These are phyloP conservation scores for Exaiptasia diaphana DNA, from an alignment of 64 coral and sea anemone genomes.

Conservation along the genomic window DNA sequence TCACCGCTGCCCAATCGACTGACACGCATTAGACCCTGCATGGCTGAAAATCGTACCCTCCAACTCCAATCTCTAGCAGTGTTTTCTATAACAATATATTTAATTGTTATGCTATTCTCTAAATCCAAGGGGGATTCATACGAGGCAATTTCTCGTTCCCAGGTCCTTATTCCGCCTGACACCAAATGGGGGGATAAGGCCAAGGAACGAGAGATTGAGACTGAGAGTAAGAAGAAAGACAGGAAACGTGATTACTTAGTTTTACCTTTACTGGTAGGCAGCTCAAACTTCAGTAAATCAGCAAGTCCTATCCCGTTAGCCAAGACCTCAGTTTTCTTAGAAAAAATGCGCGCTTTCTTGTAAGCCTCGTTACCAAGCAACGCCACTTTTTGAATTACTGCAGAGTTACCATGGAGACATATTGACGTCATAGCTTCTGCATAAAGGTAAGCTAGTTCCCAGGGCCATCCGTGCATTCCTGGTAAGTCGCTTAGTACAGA, in stretches of 20 bases:
- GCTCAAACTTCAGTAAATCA: slow-evolving; percentile 67
- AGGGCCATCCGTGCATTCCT: slow-evolving; percentile 74
- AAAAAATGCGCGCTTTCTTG: slow-evolving; percentile 47
- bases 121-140: too few species aligned
- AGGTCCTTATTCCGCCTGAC: too few species aligned
- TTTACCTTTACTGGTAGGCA: slow-evolving; percentile 21
- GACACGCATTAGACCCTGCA: slow-evolving; percentile 86
- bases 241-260: too few species aligned
- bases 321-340: slow-evolving; percentile 2
- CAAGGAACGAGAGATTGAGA: too few species aligned
- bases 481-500: slow-evolving; percentile 36
- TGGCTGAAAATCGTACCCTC: slow-evolving; percentile 85
- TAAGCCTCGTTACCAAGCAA: slow-evolving; percentile 66
- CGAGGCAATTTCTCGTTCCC: too few species aligned
- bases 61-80: slow-evolving; percentile 81
- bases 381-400: slow-evolving; percentile 75
- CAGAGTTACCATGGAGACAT: slow-evolving; percentile 68
- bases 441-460: slow-evolving; percentile 84
- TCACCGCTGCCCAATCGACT: slow-evolving; percentile 67
- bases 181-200: too few species aligned
- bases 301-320: slow-evolving; percentile 54
- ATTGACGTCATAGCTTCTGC: slow-evolving; percentile 76
- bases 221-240: too few species aligned
- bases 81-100: too few species aligned
- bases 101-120: too few species aligned